Evolutionary conservation across 2,113 vertebrate genomes (phyloP), one percentile per base, ranked within the genome.

Genomic region (Cavia aperea): DNA sequence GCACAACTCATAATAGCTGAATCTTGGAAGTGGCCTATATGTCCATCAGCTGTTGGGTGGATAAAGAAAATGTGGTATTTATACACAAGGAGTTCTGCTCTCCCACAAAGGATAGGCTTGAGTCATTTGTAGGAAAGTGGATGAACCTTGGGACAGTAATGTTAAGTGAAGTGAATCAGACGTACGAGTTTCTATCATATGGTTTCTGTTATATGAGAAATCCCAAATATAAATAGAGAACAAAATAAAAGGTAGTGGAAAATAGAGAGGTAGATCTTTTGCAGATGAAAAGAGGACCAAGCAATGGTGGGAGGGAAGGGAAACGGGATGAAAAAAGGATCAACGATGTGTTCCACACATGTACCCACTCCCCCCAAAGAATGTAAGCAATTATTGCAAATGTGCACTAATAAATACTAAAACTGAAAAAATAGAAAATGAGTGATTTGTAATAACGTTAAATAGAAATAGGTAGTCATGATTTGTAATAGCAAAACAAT

Each of bases 401-500:
- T 12, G 7, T 12, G 63, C 11, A 31, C 63, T 65, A 14, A 31
- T 33, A 21, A 70, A 70, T 19, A 70, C n/a, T n/a, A n/a, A 10
- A n/a, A 70, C 10, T n/a, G 68, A n/a, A n/a, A n/a, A 70, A 70
- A 70, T n/a, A 70, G 31, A 36, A 54, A 33, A 58, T 36, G 31
- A 43, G 56, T 84, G 11, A 49, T 81, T 94, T 84, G 29, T 84
- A 77, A 85, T 60, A 88, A 81, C 60, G 77, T 65, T 77, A 63
- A 90, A 33, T 49, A 83, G 62, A 16, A 68, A 19, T 65, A 81
- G 72, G 16, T 63, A 56, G 70, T 86, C 78, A 73, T 92, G 46
- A 75, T 92, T 88, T 92, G 26, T 84, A 92, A 66, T 63, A 87
- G 33, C 88, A 65, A 72, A 72, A 70, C 9, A 88, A 65, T 90